Evolutionary conservation across 2,797 vertebrate species (phyloP).

Genomic region (Alcedo quadribrachys): DNA sequence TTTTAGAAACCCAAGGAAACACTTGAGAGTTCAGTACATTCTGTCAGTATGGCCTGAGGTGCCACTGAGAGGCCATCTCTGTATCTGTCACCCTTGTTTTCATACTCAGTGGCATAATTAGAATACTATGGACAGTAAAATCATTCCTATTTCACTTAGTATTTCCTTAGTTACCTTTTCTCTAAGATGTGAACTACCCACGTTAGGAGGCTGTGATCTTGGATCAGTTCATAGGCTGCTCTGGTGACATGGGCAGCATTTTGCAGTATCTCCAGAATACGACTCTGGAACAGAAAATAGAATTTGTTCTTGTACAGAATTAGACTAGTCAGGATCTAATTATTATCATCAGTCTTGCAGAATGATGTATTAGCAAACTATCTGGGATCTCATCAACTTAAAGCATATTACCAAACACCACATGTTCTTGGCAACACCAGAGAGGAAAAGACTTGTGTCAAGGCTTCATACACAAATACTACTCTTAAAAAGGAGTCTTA

Average conservation of each 20-base stretch:
- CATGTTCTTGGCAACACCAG: neutral
- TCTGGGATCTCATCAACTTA: neutral
- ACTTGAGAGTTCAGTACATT: neutral
- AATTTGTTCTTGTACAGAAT: neutral
- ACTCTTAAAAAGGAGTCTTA: neutral
- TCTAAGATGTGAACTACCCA: slow-evolving; percentile 86
- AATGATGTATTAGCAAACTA: neutral
- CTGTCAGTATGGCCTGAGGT: neutral
- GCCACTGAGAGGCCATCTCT: neutral
- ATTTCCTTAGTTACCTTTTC: slow-evolving; percentile 77
- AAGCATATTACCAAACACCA: neutral
- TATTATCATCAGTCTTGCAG: neutral
- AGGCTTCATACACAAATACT: neutral
- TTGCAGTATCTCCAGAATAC: slow-evolving; percentile 85
- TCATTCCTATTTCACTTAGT: neutral
- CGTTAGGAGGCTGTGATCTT: slow-evolving; percentile 86
- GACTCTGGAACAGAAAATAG: slow-evolving; percentile 74
- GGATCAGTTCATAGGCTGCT: slow-evolving; percentile 88
- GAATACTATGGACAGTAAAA: neutral
- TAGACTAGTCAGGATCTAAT: neutral
- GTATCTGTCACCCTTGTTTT: neutral
- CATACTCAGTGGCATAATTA: neutral
- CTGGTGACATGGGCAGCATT: slow-evolving; percentile 80
- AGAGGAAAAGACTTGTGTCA: neutral
- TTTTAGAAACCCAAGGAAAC: neutral